Evolutionary conservation across 2,797 vertebrate genomes (phyloP).

Genomic region (Melanotaenia parkinsoni): DNA sequence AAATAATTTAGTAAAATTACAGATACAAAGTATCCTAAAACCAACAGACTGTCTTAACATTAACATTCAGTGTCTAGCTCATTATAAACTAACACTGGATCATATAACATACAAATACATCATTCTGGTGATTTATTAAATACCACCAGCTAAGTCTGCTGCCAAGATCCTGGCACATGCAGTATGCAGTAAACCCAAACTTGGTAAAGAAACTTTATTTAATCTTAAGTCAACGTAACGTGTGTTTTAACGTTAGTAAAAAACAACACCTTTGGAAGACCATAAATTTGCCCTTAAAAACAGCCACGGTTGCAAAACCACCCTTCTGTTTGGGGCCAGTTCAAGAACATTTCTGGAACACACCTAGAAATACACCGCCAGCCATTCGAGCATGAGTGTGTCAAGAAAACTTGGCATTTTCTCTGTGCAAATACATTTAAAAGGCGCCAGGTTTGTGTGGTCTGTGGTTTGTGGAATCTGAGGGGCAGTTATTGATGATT

Average conservation of each 20-base stretch:
- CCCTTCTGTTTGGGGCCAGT: conserved; percentile 15
- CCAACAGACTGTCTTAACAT: too few relatives aligned
- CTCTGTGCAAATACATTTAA: conserved; percentile 39
- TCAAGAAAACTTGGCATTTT: conserved; percentile 28
- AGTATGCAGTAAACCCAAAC: too few relatives aligned
- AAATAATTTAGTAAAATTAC: too few relatives aligned
- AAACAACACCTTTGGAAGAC: conserved; percentile 21
- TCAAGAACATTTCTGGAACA: conserved; percentile 37
- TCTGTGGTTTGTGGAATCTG: conserved; percentile 34
- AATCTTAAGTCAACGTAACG: too few relatives aligned
- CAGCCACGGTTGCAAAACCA: conserved; percentile 29
- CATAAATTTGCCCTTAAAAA: neutral
- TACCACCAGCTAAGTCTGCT: too few relatives aligned
- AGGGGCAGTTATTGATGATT: conserved; percentile 21
- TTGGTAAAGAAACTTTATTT: too few relatives aligned
- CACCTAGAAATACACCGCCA: conserved; percentile 31
- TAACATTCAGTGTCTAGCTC: too few relatives aligned
- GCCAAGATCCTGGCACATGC: too few relatives aligned
- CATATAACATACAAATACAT: too few relatives aligned
- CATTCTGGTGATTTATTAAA: too few relatives aligned
- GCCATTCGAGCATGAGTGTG: conserved; percentile 35
- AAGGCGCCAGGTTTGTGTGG: conserved; percentile 54
- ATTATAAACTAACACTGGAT: too few relatives aligned
- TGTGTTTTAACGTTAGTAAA: conserved; percentile 12
- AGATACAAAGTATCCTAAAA: too few relatives aligned